Base-by-base conservation (phyloP, 2,888 invertebrate species). In the Pantelozetes paolii region DNA sequence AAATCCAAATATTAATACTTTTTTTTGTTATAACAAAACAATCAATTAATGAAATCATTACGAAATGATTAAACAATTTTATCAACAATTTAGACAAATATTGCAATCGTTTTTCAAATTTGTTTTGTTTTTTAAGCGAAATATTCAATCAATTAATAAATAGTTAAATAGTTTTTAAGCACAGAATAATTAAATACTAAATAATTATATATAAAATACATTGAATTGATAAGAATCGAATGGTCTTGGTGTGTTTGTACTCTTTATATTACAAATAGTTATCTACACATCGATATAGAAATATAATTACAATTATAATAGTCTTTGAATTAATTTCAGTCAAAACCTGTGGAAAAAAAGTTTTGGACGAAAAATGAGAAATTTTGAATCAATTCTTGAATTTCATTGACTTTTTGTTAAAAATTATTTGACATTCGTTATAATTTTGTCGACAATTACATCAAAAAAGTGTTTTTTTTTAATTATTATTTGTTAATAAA, bases 161-260 rank as follows among this genome's bases (percentile, higher is more conserved):
- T 57, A 57, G 28, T 28, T 23, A 9, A 36, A 9, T 36, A 8
- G 45, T 8, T 57, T 23, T 57, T 57, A 8, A 57, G 57, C 57
- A 57, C 23, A 57, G 8, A 57, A 57, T 5, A 23, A 6, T 13
- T 23, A 57, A 23, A 57, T 57, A 23, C 23, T 28, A 23, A 57
- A 26, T 3, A 23, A 57, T 57, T 9, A 57, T 57, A 57, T 57
- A 57, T 23, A 57, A 57, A 23, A 57, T 57, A 23, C 57, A 57
- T 23, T 13, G 15, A 6, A 45, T 18, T 57, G 57, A 57, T 57
- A 57, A 3, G 8, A n/a, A 57, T 5, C 23, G 20, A n/a, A 13
- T 45, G 45, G 45, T 11, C 45, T 45, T 6, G 45, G 5, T n/a
- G 5, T n/a, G 13, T 45, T 57, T 57, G 57, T 57, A 57, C 57